A percentile compares a stretch with the other conserved stretches of the same genome.
Conservation (phyloP, 2,113 vertebrate species). For the Sinocyclocheilus maitianheensis region DNA sequence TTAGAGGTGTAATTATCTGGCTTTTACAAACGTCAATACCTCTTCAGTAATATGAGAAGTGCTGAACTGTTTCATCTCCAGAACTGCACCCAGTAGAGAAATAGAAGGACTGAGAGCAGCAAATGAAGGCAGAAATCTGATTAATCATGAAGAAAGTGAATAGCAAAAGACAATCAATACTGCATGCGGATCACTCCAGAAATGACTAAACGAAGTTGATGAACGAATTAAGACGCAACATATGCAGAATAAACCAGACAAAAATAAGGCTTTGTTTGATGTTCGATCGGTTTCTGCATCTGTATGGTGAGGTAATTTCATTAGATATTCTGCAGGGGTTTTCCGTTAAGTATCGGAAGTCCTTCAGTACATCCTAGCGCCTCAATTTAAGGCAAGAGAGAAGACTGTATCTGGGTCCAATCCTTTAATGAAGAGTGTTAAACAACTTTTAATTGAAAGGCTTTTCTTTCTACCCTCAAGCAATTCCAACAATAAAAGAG, state of each 20-base stretch:
- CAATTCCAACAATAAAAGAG: constrained; percentile 58
- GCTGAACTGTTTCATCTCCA: background rate
- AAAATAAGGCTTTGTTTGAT: background rate
- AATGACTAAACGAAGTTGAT: background rate
- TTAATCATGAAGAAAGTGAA: background rate
- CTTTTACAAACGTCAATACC: background rate
- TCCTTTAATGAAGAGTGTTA: constrained; percentile 57
- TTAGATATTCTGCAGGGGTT: background rate
- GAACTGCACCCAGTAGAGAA: background rate
- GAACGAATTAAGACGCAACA: background rate
- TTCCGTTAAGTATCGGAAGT: background rate
- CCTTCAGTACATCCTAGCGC: background rate
- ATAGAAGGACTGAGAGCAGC: background rate
- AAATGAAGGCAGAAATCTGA: background rate
- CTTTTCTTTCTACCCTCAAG: constrained; percentile 62
- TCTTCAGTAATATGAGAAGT: background rate
- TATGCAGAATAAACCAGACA: background rate
- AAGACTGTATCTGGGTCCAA: constrained; percentile 8
- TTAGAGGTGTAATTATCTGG: background rate
- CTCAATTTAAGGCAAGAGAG: constrained; percentile 1
- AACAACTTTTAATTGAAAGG: constrained; percentile 70
- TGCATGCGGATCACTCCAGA: background rate
- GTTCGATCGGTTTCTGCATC: background rate
- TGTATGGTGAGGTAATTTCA: background rate
- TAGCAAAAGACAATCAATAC: background rate